Base-by-base conservation (phyloP, 2,888 invertebrate species). In the Operophtera brumata region DNA sequence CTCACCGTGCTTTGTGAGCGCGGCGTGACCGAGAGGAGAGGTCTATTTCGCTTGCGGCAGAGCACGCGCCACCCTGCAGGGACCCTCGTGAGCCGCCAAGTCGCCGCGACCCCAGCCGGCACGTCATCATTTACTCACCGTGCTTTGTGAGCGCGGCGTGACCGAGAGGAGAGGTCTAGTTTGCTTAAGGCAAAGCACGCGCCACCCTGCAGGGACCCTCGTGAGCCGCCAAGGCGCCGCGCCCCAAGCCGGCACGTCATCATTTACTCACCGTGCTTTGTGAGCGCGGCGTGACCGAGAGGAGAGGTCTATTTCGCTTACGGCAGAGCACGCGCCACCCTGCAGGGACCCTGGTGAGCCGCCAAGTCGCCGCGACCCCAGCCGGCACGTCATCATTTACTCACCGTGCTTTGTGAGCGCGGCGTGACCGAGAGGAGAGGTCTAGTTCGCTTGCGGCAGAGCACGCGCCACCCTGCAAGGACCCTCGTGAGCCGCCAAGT, bases 271-370 rank as follows among this genome's bases (percentile, higher is more conserved):
- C 88, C 89, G 83, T 62, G 89, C 87, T 76, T 86, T 91, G 80
- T 94, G 93, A 74, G 93, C 93, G 69, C 93, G 91, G 71, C 92
- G 88, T 54, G 93, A 92, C 77, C 93, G 94, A 79, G 92, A 92
- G 71, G 94, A 94, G 69, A 96, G 92, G 85, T 96, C 95, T 70
- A 95, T 91, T 82, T 95, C 95, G 82, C 94, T 95, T 73, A 93
- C 93, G 63, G 93, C 92, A 69, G 92, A 91, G 76, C 92, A 92
- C 56, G 92, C 92, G 68, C 90, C 81, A 77, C 93, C 92, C 80
- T 90, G 84, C 71, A 82, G 86, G 71, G 83, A 92, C 78, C 83
- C 92, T 71, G 82, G 91, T 77, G 88, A 92, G 75, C 82, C 92
- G 79, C 83, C 91, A 80, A 89, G 91, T 86, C 91, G 91, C 79